Evolutionary conservation across 2,888 invertebrate species (phyloP), one percentile per base, ranked within the genome.

Genomic region (Cosmia pyralina): DNA sequence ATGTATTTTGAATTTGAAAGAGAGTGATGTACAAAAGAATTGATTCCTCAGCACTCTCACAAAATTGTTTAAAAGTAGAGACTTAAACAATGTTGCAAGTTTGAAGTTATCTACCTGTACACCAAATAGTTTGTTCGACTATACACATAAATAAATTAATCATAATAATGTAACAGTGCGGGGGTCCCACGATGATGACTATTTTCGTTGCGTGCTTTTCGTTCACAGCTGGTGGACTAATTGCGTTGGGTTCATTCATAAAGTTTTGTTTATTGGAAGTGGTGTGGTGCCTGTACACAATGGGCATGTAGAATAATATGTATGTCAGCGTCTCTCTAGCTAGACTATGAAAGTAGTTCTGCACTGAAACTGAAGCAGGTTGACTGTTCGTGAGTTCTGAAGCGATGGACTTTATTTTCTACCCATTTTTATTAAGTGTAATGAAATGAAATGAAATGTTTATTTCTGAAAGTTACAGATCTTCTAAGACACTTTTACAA

Each of bases 161-260:
- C 57, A 72, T 50, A 59, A 69, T 58, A 5, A 57, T 69, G 48
- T 64, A 34, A 52, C 62, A 44, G 50, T 48, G 84, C 77, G 86
- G 86, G 87, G 78, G 86, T 84, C 87, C 77, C 79, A 69, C 77
- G 60, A 28, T 68, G 72, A 53, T 34, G 69, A 65, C 75, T 87
- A 86, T 85, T 85, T 81, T 81, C 19, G 86, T 85, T 59, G 66
- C 74, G 69, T 77, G 77, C 74, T 69, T 69, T 78, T 79, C 72
- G 68, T 72, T 59, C 76, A 82, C 87, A 86, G 85, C 85, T 86
- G 85, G 77, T 72, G 79, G 67, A 81, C 81, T 81, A 79, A 81
- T 77, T 85, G 68, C 64, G 71, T 57, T 73, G 41, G 44, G 68
- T 75, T 64, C 86, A 86, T 86, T 86, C 85, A 87, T 85, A 38